These are phyloP conservation scores for Melanerpes formicivorus DNA, from an alignment of 2,113 vertebrate species.

Conservation along the genomic window DNA sequence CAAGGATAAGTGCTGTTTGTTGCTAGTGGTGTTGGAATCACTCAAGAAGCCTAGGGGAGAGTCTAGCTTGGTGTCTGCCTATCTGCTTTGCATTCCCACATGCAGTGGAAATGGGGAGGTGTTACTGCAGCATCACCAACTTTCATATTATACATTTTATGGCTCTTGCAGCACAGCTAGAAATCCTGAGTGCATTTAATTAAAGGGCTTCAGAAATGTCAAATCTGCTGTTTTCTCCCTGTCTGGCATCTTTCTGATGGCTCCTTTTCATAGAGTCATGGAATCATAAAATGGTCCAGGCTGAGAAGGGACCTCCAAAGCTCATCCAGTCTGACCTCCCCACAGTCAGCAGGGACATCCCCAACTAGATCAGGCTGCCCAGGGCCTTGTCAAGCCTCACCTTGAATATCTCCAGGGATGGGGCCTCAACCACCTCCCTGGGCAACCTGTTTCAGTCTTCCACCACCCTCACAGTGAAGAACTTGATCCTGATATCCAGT, in stretches of 20 bases:
- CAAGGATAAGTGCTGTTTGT: slow-evolving; percentile 16
- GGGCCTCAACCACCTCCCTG: no score
- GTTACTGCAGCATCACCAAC: not conserved
- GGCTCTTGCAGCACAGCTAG: not conserved
- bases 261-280: no score
- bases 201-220: not conserved
- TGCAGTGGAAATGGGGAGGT: not conserved
- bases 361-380: no score
- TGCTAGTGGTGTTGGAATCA: slow-evolving; percentile 9
- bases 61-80: slow-evolving; percentile 8
- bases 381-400: no score
- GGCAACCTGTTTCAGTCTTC: no score
- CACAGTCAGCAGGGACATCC: no score
- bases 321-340: no score
- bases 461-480: no score
- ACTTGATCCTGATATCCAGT: no score
- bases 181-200: not conserved
- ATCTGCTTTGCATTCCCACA: slow-evolving; percentile 29
- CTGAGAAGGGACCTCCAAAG: no score
- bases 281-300: no score
- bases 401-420: no score
- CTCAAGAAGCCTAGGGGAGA: slow-evolving; percentile 7
- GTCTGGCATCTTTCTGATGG: not conserved
- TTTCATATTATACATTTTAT: not conserved
- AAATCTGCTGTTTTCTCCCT: not conserved